Conservation (phyloP, 2,113 vertebrate species). For the Vidua chalybeata region DNA sequence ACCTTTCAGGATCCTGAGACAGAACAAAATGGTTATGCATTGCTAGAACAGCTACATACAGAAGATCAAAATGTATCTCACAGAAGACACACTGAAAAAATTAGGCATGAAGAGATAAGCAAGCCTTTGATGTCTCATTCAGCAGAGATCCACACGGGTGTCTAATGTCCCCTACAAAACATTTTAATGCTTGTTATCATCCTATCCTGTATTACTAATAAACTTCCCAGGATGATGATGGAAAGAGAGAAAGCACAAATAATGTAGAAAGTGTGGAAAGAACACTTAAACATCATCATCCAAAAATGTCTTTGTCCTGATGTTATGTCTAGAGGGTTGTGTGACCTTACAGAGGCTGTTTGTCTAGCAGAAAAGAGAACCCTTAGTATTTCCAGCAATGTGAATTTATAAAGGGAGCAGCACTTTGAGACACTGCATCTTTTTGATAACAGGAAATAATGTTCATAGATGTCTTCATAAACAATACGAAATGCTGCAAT, state of each 20-base stretch:
- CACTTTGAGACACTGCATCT: background rate
- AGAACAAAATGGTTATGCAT: background rate
- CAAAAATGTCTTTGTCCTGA: background rate
- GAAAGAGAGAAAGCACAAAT: background rate
- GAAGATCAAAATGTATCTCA: background rate
- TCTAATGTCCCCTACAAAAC: background rate
- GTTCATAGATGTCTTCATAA: background rate
- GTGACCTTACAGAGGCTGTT: background rate
- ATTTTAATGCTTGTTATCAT: background rate
- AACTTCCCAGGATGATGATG: background rate
- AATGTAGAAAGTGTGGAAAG: background rate
- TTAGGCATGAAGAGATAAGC: background rate
- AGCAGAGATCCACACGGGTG: background rate
- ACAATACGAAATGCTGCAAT: background rate
- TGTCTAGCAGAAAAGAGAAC: background rate
- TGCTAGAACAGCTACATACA: background rate
- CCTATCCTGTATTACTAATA: background rate
- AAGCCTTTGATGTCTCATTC: background rate
- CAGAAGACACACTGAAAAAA: background rate
- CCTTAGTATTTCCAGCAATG: background rate
- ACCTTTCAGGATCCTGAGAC: background rate
- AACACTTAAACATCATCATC: background rate
- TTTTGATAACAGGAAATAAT: background rate
- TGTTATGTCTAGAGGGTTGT: background rate
- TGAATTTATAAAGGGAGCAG: background rate